phyloP scores from a whole-genome alignment of 1,140 invertebrate species.

The Drosophila mojavensis region DNA sequence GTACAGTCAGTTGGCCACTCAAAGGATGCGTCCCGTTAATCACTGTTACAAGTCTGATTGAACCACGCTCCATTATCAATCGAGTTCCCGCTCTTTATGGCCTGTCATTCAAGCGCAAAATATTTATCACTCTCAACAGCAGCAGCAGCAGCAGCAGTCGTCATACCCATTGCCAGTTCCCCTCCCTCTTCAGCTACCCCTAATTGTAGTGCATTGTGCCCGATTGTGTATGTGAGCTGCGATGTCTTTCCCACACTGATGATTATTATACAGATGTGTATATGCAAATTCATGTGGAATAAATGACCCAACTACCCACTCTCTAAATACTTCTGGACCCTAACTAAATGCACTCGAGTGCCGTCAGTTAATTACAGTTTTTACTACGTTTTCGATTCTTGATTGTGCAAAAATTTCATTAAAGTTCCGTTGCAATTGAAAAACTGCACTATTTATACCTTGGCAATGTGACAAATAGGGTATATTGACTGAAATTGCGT shows the following conservation, averaged over 20 bases:
- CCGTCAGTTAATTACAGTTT: conserved; percentile 68
- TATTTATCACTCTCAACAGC: conserved; percentile 69
- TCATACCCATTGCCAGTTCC: background rate
- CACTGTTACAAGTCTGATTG: conserved; percentile 29
- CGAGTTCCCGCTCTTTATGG: conserved; percentile 48
- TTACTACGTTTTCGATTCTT: conserved; percentile 23
- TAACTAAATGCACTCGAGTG: conserved; percentile 34
- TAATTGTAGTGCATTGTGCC: conserved; percentile 67
- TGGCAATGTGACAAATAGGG: too few relatives aligned
- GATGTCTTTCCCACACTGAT: conserved; percentile 23
- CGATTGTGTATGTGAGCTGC: conserved; percentile 3
- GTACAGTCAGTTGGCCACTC: conserved; percentile 27
- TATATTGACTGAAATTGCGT: too few relatives aligned
- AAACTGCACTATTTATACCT: conserved; percentile 7
- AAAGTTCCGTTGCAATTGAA: conserved; percentile 55
- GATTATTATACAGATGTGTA: background rate
- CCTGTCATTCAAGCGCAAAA: conserved; percentile 73
- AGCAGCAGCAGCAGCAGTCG: conserved; percentile 1
- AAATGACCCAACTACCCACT: conserved; percentile 40
- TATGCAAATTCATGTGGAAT: conserved; percentile 77
- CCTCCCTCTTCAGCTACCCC: conserved; percentile 44
- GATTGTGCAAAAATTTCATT: conserved; percentile 45
- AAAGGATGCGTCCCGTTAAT: conserved; percentile 40
- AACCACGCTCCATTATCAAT: conserved; percentile 38
- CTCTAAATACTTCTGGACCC: conserved; percentile 19